Evolutionary conservation across 2,888 invertebrate genomes (phyloP).

Genomic region (Cataglyphis albicans): DNA sequence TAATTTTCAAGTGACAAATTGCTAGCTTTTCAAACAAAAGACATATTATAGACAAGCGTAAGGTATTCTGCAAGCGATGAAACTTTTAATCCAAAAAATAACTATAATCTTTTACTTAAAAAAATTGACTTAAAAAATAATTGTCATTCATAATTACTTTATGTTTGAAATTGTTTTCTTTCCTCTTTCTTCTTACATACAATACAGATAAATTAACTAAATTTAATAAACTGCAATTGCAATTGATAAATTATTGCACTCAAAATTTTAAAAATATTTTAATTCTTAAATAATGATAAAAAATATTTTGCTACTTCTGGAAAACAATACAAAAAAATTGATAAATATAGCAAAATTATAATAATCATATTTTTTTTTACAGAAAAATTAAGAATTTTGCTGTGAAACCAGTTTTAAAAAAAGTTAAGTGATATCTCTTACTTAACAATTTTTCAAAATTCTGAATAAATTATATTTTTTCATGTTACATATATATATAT

Average conservation of each 20-base stretch:
- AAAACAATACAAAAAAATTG: not conserved
- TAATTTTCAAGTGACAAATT: not conserved
- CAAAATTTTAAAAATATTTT: not conserved
- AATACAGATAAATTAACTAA: not conserved
- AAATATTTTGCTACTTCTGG: not conserved
- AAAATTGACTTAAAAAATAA: not conserved
- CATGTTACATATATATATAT: too few species aligned
- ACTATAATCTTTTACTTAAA: not conserved
- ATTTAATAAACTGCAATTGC: not conserved
- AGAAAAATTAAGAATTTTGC: not conserved
- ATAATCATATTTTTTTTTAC: not conserved
- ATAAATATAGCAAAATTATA: slow-evolving; percentile 1
- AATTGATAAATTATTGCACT: not conserved
- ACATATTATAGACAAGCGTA: not conserved
- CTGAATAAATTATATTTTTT: not conserved
- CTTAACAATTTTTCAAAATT: not conserved
- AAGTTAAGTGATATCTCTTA: not conserved
- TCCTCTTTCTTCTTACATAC: not conserved
- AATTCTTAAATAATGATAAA: not conserved
- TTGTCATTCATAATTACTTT: not conserved
- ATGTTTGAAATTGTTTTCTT: not conserved
- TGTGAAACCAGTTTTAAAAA: not conserved
- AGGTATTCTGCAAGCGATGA: not conserved
- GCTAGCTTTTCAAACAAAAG: not conserved
- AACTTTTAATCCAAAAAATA: not conserved